These are phyloP conservation scores for Gallinago paraguaiae DNA, from an alignment of 2,113 vertebrate species.

Conservation along the genomic window DNA sequence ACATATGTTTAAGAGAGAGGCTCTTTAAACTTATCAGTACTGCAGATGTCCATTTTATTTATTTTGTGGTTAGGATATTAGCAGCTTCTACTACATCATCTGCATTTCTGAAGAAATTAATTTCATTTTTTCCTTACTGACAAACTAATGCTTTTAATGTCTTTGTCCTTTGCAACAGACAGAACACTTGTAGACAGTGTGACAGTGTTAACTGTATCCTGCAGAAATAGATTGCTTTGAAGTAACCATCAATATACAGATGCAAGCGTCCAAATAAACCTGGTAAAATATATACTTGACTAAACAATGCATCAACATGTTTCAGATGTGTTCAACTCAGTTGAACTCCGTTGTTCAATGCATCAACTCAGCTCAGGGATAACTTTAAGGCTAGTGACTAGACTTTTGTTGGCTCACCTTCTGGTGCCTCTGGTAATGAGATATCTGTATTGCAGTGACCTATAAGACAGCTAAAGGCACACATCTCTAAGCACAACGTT, in stretches of 20 bases:
- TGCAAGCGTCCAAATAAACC: slow-evolving; percentile 17
- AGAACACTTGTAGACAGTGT: neutral
- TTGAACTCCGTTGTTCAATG: too few species aligned
- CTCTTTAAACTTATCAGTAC: neutral
- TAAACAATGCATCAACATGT: slow-evolving; percentile 1
- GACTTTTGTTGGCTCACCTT: neutral
- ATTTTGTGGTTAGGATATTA: neutral
- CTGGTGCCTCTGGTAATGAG: neutral
- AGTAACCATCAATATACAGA: slow-evolving; percentile 31
- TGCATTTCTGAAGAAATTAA: neutral
- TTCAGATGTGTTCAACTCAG: neutral
- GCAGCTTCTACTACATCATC: neutral
- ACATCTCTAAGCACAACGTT: neutral
- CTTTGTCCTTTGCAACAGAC: neutral
- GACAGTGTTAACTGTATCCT: neutral
- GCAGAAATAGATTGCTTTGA: slow-evolving; percentile 50
- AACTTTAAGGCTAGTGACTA: neutral
- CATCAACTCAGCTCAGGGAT: neutral
- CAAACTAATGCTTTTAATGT: neutral
- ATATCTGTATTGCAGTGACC: neutral
- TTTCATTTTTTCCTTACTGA: neutral
- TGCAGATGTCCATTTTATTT: neutral
- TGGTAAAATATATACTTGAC: slow-evolving; percentile 7
- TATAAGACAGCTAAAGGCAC: neutral
- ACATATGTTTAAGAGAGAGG: neutral